Base-by-base conservation (phyloP, 2,797 vertebrate genomes). In the Mycteria americana region DNA sequence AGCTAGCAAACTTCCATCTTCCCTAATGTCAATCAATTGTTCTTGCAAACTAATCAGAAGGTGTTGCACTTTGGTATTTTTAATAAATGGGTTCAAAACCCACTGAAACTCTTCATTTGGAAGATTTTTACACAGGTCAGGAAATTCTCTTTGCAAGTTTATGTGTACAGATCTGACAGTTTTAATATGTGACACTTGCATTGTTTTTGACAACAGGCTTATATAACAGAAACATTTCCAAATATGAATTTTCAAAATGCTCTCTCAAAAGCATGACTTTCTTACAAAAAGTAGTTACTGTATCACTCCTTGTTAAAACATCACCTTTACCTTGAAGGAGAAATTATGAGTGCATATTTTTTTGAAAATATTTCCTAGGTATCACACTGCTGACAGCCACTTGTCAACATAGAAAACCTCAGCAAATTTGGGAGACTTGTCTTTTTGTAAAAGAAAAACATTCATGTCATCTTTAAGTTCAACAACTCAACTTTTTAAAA, bases 31-130 rank as follows among this genome's bases (percentile, higher is more conserved):
- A 31, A 59, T 17, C 50, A 60, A 9, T 2, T 63, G 24, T 15
- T 68, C 35, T 45, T 56, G 16, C 18, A 63, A 85, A 60, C 59
- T 31, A 63, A 62, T 37, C 27, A 81, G 30, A 92, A 57, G 0
- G 1, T 6, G 12, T 13, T 72, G 10, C 6, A 35, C 31, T 84
- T 78, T 1, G 1, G 3, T 18, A n/a, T 63, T 75, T 87, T 63
- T 57, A 89, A 60, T 0, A 10, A 79, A 31, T 3, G 6, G 5
- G 7, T 43, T 79, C 21, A 79, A 92, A 88, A 70, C 17, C 13
- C 12, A 63, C 1, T 1, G 10, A 54, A 70, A 68, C 3, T 54
- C 9, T 50, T 25, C 3, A 1, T 24, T 18, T 53, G 21, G 18
- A 43, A 85, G 33, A 37, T 25, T 30, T 62, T 33, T 46, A 75